A percentile compares a stretch with the other conserved stretches of the same genome.
Evolutionary conservation across 1,140 invertebrate species (phyloP).

Genomic region (Lutraria rhynchaena): DNA sequence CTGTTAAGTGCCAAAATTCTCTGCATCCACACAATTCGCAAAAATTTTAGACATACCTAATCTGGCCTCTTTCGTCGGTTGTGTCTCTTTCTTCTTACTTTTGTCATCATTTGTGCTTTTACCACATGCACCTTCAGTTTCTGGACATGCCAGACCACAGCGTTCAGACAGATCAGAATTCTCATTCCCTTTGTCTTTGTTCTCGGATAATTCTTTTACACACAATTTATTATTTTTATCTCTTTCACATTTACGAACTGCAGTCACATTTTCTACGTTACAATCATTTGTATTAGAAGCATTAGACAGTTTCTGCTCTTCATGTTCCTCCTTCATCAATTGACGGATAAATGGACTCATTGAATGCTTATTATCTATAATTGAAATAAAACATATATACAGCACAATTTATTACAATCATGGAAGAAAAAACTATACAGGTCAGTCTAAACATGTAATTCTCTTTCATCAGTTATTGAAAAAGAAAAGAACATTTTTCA

Average conservation of each 20-base stretch:
- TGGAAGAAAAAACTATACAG: no score
- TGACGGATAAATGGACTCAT: slow-evolving; percentile 72
- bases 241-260: background rate
- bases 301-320: slow-evolving; percentile 35
- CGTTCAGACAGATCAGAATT: no score
- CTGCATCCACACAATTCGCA: no score
- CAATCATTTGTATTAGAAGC: background rate
- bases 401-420: no score
- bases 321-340: slow-evolving; percentile 73
- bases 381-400: slow-evolving; percentile 10
- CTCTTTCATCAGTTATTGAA: no score
- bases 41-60: slow-evolving; percentile 24
- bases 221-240: slow-evolving; percentile 26
- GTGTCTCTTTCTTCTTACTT: slow-evolving; percentile 18
- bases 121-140: background rate
- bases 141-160: background rate
- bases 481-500: no score
- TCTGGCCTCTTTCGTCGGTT: slow-evolving; percentile 42
- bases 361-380: slow-evolving; percentile 68
- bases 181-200: background rate
- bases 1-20: no score
- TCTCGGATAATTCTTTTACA: background rate
- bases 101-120: background rate
- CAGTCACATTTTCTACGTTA: background rate
- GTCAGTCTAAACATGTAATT: no score